Base-by-base conservation (phyloP, 2,113 vertebrate species). In the Cyanoramphus novaezelandiae region DNA sequence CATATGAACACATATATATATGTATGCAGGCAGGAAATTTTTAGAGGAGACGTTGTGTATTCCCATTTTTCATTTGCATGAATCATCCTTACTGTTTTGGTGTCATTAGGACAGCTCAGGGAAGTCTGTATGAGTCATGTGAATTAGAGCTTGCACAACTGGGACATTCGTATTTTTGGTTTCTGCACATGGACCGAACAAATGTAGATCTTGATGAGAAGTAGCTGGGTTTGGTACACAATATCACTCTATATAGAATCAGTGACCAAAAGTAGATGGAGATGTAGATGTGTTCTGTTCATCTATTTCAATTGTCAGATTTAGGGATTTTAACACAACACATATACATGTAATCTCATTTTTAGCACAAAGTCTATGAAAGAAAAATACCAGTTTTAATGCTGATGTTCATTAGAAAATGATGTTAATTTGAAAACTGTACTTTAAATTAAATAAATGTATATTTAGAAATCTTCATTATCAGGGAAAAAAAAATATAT, bases 21-120 rank as follows among this genome's bases (percentile, higher is more conserved):
- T 29, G 11, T 44, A 63, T 55, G 27, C 57, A 63, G 55, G 24
- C 62, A 84, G 33, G 64, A 69, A 23, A 85, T 82, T 75, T 84
- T 79, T 88, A 77, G 67, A 53, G 59, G 79, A 70, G 29, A 50
- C 85, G 17, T 19, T 75, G 29, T 60, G 8, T 64, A 41, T 77
- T 89, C 60, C 37, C 47, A 5, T 67, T 67, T 86, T 88, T 75
- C 28, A 76, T 80, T 93, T 86, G 28, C 24, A 41, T 93, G 92
- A 96, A 65, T 96, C 82, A 94, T 91, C 47, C n/a, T 52, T 65
- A 46, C 57, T 80, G 55, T 92, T 96, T 80, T 6, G 11, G 82
- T 96, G 94, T 96, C 91, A 92, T 93, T 96, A 93, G 88, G 85
- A 95, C 92, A 86, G 46, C 83, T 94, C 77, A 44, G 90, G 85